These are phyloP conservation scores for Gortyna flavago DNA, from an alignment of 2,888 invertebrate genomes.

Conservation along the genomic window DNA sequence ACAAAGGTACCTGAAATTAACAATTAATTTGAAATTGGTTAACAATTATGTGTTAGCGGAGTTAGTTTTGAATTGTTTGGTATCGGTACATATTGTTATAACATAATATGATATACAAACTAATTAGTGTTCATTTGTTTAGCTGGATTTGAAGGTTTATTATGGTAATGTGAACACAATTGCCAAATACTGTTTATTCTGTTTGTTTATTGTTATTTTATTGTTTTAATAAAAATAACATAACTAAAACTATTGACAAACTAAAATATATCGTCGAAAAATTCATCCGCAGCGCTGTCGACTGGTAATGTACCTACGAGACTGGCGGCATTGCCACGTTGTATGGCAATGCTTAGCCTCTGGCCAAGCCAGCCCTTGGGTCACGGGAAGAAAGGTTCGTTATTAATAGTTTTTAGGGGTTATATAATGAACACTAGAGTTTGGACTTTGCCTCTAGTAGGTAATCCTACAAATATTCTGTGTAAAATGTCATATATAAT, in stretches of 20 bases:
- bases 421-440: neutral
- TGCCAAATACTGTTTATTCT: neutral
- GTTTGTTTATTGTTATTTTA: neutral
- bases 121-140: slow-evolving; percentile 40
- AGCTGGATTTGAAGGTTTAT: slow-evolving; percentile 22
- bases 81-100: slow-evolving; percentile 18
- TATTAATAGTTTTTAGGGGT: neutral
- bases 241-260: neutral
- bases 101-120: slow-evolving; percentile 20
- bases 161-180: neutral
- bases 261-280: neutral
- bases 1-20: slow-evolving; percentile 64
- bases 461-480: neutral
- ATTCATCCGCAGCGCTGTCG: neutral
- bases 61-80: slow-evolving; percentile 38
- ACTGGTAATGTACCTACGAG: neutral
- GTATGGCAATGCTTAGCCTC: neutral
- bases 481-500: neutral
- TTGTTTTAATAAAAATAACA: neutral
- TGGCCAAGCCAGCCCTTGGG: too few species aligned
- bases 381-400: neutral
- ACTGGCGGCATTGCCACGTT: too few species aligned
- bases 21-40: slow-evolving; percentile 60
- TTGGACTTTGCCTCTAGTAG: neutral
- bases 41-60: slow-evolving; percentile 40